phyloP scores from a whole-genome alignment of 2,113 vertebrate genomes.

The Rhodinocichla rosea region DNA sequence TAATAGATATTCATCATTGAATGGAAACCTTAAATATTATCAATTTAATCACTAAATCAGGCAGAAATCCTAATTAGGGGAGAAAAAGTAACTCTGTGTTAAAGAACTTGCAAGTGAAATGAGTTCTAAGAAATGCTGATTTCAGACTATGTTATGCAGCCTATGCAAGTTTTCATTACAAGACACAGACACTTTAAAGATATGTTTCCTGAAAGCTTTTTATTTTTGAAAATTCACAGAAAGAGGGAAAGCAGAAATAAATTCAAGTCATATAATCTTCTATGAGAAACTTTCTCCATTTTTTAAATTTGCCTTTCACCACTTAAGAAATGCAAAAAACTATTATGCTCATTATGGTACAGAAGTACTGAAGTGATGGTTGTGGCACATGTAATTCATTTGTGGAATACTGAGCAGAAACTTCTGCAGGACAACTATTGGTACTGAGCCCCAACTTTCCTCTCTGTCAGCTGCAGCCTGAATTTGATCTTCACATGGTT shows the following conservation, averaged over 20 bases:
- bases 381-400: not conserved
- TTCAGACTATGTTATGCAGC: not conserved
- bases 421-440: not conserved
- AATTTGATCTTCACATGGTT: not conserved
- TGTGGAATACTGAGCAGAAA: not conserved
- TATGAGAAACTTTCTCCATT: not conserved
- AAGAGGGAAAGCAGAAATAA: not conserved
- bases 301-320: not conserved
- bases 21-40: not conserved
- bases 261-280: not conserved
- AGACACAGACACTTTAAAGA: not conserved
- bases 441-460: not conserved
- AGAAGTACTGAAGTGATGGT: not conserved
- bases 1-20: not conserved
- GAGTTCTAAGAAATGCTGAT: constrained; percentile 18
- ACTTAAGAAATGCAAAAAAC: not conserved
- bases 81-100: not conserved
- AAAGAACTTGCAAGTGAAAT: constrained; percentile 7
- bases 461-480: not conserved
- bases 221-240: not conserved
- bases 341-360: not conserved
- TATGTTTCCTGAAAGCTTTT: not conserved
- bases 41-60: constrained; percentile 17
- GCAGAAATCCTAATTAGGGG: not conserved
- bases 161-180: not conserved